Evolutionary conservation across 1,140 invertebrate species (phyloP).

Genomic region (Sipha flava): DNA sequence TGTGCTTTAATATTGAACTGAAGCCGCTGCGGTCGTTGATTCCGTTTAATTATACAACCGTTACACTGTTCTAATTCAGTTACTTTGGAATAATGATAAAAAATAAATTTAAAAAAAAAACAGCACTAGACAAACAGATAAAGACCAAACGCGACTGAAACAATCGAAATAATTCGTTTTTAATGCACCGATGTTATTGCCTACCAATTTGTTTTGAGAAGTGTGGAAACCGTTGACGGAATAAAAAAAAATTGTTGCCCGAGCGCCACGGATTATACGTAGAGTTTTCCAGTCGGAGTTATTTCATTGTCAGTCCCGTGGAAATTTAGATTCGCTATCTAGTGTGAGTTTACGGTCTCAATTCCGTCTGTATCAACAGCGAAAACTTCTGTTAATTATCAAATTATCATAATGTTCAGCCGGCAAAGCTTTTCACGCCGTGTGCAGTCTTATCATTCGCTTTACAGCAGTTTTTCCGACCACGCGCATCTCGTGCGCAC

Average conservation of each 20-base stretch:
- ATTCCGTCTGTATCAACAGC: not conserved
- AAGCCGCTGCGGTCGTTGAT: slow-evolving; percentile 18
- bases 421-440: not conserved
- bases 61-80: slow-evolving; percentile 22
- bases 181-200: too few relatives aligned
- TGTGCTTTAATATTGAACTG: not conserved
- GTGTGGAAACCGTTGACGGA: not conserved
- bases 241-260: too few relatives aligned
- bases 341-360: not conserved
- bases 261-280: not conserved
- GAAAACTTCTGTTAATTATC: not conserved
- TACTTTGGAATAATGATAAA: not conserved
- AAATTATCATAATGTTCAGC: not conserved
- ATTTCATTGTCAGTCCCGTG: not conserved
- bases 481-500: too few relatives aligned
- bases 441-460: too few relatives aligned
- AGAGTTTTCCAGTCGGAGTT: not conserved
- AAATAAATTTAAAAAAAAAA: not conserved
- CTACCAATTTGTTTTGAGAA: too few relatives aligned
- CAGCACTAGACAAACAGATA: not conserved
- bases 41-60: slow-evolving; percentile 25
- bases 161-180: not conserved
- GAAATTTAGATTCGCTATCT: not conserved
- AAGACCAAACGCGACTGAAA: not conserved
- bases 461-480: too few relatives aligned